Percentiles rank a stretch among this genome's conserved stretches.
Conservation (phyloP, 2,113 vertebrate species). For the Trogon melanurus region DNA sequence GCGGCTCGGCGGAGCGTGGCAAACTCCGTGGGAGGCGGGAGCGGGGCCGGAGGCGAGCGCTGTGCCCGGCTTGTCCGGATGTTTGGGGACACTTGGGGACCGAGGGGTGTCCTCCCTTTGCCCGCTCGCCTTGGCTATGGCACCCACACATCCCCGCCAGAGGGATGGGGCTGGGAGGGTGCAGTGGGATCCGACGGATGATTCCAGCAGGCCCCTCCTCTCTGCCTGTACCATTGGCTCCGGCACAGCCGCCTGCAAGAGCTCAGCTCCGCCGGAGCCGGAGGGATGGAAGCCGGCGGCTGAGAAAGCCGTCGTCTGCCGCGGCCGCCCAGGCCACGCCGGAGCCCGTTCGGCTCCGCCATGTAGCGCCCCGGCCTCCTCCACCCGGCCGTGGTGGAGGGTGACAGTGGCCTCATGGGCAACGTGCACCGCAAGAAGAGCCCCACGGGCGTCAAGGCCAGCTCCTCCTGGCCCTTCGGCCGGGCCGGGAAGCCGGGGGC, state of each 20-base stretch:
- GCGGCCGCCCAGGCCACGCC: not conserved
- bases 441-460: slow-evolving; percentile 72
- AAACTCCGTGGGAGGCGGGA: not conserved
- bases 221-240: slow-evolving; percentile 58
- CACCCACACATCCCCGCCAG: slow-evolving; percentile 1
- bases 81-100: not conserved
- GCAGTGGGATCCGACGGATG: slow-evolving; percentile 3
- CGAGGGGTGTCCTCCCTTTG: not conserved
- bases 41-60: rapidly evolving
- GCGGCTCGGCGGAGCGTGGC: not conserved
- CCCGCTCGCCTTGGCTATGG: not conserved
- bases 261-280: not conserved
- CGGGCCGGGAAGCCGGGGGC: slow-evolving; percentile 73
- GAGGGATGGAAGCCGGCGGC: slow-evolving; percentile 22
- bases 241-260: not conserved
- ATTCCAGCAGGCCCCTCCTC: slow-evolving; percentile 55
- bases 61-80: rapidly evolving
- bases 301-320: not conserved
- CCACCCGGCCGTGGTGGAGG: slow-evolving; percentile 52
- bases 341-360: slow-evolving; percentile 17
- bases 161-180: slow-evolving; percentile 50
- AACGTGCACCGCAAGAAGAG: slow-evolving; percentile 89
- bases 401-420: slow-evolving; percentile 79
- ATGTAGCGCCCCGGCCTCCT: slow-evolving; percentile 68
- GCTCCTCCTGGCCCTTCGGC: slow-evolving; percentile 82